phyloP scores from a whole-genome alignment of 2,888 invertebrate genomes.

The Mimas tiliae region DNA sequence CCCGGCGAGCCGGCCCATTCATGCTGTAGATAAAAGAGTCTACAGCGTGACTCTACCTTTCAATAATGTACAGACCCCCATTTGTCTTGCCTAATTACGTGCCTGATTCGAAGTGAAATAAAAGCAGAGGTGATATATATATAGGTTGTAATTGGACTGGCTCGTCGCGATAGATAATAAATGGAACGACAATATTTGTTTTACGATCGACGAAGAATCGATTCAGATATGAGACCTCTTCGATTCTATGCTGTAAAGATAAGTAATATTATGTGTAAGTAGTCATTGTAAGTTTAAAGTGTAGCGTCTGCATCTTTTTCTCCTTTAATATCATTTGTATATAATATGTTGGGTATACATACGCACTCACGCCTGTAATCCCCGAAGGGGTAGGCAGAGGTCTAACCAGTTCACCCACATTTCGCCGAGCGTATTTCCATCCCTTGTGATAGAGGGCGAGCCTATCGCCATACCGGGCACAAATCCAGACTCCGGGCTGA shows the following conservation, averaged over 20 bases:
- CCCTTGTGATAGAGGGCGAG: no score
- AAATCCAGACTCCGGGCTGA: no score
- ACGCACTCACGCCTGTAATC: no score
- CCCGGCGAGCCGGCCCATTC: no score
- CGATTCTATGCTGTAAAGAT: background rate
- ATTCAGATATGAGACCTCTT: constrained; percentile 15
- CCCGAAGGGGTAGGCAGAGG: no score
- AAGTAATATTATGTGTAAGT: background rate
- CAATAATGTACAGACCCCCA: background rate
- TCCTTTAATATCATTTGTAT: no score
- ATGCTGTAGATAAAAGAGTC: background rate
- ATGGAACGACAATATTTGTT: constrained; percentile 24
- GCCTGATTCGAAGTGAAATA: background rate
- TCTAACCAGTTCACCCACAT: no score
- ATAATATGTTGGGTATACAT: no score
- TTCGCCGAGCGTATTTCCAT: no score
- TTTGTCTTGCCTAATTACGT: background rate
- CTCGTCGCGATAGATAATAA: constrained; percentile 27
- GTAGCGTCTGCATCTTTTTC: no score
- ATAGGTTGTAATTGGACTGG: constrained; percentile 26
- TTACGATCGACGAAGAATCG: background rate
- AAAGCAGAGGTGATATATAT: constrained; percentile 18
- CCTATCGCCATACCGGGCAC: no score
- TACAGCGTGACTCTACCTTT: no score
- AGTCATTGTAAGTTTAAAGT: background rate